Evolutionary conservation across 2,113 vertebrate genomes (phyloP), one percentile per base, ranked within the genome.

Genomic region (Geococcyx californianus): DNA sequence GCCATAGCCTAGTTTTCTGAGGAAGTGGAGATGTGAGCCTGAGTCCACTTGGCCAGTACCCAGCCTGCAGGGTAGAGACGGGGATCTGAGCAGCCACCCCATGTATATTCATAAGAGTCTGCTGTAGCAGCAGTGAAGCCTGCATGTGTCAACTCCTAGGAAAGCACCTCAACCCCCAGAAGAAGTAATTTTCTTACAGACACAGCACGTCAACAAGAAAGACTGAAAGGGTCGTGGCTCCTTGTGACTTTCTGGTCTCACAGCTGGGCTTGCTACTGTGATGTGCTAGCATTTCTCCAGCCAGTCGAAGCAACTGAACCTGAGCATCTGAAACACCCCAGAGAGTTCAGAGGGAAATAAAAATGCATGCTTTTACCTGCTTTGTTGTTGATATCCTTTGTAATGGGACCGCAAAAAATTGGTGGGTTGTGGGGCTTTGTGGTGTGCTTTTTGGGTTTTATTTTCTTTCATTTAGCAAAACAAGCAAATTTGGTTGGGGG

Each of bases 61-160:
- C 0, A 0, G 24, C 34, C 24, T 49, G 9, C 0, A 1, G 21
- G 15, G 7, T 12, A 20, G 54, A 21, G 31, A 20, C 18, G 24
- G 55, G 70, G 25, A 31, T 64, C 19, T 73, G 44, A 54, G 3
- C 40, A 84, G 42, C 7, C 18, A 28, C 59, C 1, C 31, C 24
- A 21, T 60, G 3, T 58, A 19, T 74, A 62, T 90, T 70, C 15
- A 10, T 49, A 24, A 45, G 20, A 13, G 21, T 67, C 62, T 1
- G 1, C 55, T 58, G 34, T 33, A 64, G 45, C 25, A 36, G 23
- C 79, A 87, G 38, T 17, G 13, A 31, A 78, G 15, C 13, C 20
- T 78, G 38, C 15, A 1, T 38, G 11, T 44, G 62, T 64, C 38
- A 79, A 44, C 16, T 33, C n/a, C 38, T 70, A 23, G 44, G 68